phyloP scores from a whole-genome alignment of 2,888 invertebrate species.

The Xestia c-nigrum region DNA sequence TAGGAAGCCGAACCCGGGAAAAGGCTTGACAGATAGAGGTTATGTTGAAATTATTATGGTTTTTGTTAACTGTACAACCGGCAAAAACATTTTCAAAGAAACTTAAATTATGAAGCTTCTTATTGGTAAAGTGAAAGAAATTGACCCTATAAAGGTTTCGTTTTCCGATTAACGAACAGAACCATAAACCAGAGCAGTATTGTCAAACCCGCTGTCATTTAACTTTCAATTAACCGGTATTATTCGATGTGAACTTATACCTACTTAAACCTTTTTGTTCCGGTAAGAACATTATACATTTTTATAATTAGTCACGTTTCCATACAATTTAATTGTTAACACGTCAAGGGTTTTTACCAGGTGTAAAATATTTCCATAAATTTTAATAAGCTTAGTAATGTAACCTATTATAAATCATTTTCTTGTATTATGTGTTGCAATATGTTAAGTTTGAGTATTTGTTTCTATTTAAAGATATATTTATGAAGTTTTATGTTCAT shows the following conservation, averaged over 20 bases:
- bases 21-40: too few species aligned
- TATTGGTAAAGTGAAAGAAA: neutral
- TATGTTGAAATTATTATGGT: too few species aligned
- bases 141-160: neutral
- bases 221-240: neutral
- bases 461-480: neutral
- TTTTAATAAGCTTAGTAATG: conserved; percentile 30
- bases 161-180: neutral
- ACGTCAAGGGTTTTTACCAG: conserved; percentile 64
- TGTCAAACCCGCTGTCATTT: neutral
- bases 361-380: conserved; percentile 51
- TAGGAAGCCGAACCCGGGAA: too few species aligned
- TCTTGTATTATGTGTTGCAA: conserved; percentile 27
- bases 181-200: neutral
- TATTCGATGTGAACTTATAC: neutral
- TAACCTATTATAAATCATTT: conserved; percentile 24
- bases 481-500: neutral
- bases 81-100: neutral
- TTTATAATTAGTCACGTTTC: conserved; percentile 54
- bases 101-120: neutral
- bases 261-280: conserved; percentile 17
- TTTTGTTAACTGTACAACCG: too few species aligned
- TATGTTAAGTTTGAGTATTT: neutral
- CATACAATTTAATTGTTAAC: conserved; percentile 47
- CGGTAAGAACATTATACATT: conserved; percentile 22